phyloP scores from a whole-genome alignment of 2,888 invertebrate species.

The Coleophora flavipennella region DNA sequence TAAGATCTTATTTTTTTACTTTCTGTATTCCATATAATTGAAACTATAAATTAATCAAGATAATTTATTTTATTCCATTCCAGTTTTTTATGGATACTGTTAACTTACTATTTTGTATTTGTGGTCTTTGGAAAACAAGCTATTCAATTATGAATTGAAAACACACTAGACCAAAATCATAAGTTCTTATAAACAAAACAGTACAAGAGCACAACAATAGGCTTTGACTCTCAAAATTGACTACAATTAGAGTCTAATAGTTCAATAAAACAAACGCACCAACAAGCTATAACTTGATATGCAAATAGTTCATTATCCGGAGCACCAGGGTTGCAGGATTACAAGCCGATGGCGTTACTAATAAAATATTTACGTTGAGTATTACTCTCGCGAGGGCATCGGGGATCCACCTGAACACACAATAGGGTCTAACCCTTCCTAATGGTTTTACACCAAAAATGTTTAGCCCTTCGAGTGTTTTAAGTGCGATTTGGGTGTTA shows the following conservation, averaged over 20 bases:
- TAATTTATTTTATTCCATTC: too few species aligned
- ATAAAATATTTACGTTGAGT: slow-evolving; percentile 28
- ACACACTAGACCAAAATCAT: background rate
- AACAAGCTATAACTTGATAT: slow-evolving; percentile 6
- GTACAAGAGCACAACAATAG: too few species aligned
- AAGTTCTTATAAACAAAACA: background rate
- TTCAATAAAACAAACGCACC: background rate
- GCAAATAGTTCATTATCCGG: slow-evolving; percentile 7
- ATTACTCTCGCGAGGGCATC: slow-evolving; percentile 25
- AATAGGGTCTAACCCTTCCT: slow-evolving; percentile 17
- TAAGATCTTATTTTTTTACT: too few species aligned
- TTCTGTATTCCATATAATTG: too few species aligned
- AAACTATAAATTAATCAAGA: too few species aligned
- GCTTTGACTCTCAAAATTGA: too few species aligned
- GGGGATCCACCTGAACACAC: slow-evolving; percentile 15
- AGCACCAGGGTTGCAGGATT: background rate
- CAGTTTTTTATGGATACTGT: too few species aligned
- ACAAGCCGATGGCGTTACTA: slow-evolving; percentile 9
- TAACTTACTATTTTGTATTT: too few species aligned
- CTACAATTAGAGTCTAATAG: too few species aligned
- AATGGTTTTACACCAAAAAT: slow-evolving; percentile 21
- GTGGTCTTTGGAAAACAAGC: too few species aligned
- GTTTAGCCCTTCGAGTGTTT: slow-evolving; percentile 11
- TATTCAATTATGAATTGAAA: too few species aligned
- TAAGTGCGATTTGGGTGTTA: slow-evolving; percentile 10